These are phyloP conservation scores for Cephus nigrinus DNA, from an alignment of 2,888 invertebrate species.

Conservation along the genomic window DNA sequence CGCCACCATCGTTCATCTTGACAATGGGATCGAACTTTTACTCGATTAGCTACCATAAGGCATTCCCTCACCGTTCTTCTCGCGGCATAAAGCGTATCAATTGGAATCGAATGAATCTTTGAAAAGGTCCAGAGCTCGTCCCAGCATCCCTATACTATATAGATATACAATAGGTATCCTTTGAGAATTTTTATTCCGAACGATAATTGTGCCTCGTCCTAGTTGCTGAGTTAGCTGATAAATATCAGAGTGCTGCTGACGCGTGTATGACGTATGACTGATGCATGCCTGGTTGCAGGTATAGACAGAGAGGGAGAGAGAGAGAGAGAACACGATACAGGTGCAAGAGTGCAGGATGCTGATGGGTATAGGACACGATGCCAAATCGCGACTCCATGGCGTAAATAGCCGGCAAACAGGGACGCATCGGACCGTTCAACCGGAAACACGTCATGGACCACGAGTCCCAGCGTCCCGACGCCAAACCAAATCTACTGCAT, in stretches of 20 bases:
- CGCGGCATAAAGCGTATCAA: not conserved
- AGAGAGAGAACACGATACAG: constrained; percentile 3
- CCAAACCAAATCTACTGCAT: constrained; percentile 23
- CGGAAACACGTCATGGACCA: constrained; percentile 51
- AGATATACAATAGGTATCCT: not conserved
- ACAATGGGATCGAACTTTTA: not conserved
- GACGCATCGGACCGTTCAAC: constrained; percentile 47
- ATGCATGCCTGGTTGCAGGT: not conserved
- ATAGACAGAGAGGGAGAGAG: constrained; percentile 3
- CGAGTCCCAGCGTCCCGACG: constrained; percentile 30
- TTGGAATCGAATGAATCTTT: not conserved
- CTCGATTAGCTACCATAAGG: not conserved
- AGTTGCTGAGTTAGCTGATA: not conserved
- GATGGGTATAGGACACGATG: constrained; percentile 10
- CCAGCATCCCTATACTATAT: not conserved
- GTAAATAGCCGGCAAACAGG: constrained; percentile 51
- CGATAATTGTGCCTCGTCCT: not conserved
- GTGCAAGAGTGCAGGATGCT: constrained; percentile 5
- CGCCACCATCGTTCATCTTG: not conserved
- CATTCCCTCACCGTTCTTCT: not conserved
- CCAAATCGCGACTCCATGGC: constrained; percentile 21
- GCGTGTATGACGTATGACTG: not conserved
- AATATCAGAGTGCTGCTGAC: not conserved
- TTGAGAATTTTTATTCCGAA: not conserved
- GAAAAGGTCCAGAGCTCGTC: not conserved